Percentiles rank a stretch among this genome's conserved stretches.
These are phyloP conservation scores for Erithacus rubecula DNA, from an alignment of 2,797 vertebrate genomes.

Conservation along the genomic window DNA sequence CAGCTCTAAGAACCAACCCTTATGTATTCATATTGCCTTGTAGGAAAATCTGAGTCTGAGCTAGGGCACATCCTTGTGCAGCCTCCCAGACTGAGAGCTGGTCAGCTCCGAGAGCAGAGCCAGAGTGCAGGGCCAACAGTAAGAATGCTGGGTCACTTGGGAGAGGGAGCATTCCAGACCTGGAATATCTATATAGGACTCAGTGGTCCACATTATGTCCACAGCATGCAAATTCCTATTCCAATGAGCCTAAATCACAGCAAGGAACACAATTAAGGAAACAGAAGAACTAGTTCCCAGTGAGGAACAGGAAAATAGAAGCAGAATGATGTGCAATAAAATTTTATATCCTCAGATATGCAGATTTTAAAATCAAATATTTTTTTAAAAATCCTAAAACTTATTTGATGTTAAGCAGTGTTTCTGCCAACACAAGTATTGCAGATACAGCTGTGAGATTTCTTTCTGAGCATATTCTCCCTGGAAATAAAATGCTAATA, in stretches of 20 bases:
- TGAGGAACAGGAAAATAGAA: not conserved
- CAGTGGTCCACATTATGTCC: not conserved
- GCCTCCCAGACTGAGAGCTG: not conserved
- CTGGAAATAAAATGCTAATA: not conserved
- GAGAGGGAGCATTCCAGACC: not conserved
- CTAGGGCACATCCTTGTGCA: not conserved
- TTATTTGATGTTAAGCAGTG: not conserved
- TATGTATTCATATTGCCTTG: fast-evolving
- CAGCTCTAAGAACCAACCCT: not conserved
- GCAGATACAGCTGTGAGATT: not conserved
- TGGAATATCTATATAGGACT: not conserved
- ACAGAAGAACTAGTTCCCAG: not conserved
- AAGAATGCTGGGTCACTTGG: fast-evolving
- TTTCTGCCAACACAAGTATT: not conserved
- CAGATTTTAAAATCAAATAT: not conserved
- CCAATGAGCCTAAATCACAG: not conserved
- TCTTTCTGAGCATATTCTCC: not conserved
- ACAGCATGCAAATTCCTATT: not conserved
- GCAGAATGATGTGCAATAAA: not conserved
- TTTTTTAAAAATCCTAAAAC: not conserved
- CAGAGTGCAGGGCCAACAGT: not conserved
- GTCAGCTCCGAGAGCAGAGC: not conserved
- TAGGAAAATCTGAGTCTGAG: not conserved
- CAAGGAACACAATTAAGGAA: not conserved
- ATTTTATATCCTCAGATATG: not conserved